A percentile compares a stretch with the other conserved stretches of the same genome.
These are phyloP conservation scores for Coregonus clupeaformis DNA, from an alignment of 2,113 vertebrate genomes.

Conservation along the genomic window DNA sequence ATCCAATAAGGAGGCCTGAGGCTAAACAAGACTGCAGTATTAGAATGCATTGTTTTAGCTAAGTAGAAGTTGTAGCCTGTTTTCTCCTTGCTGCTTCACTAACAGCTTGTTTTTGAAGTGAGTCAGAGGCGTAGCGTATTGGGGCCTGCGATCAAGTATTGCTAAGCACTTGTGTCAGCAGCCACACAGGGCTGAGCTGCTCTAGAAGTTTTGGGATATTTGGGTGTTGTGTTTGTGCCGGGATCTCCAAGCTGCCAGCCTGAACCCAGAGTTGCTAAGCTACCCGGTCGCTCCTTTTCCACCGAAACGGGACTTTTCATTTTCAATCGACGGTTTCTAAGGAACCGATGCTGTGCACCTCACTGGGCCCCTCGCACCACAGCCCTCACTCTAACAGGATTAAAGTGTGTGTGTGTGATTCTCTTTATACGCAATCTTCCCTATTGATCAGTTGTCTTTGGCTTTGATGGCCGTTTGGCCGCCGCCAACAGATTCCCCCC, in stretches of 20 bases:
- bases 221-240: slow-evolving; percentile 1
- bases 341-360: slow-evolving; percentile 8
- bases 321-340: slow-evolving; percentile 28
- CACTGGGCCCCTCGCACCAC: not conserved
- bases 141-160: not conserved
- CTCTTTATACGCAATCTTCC: too few relatives aligned
- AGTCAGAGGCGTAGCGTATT: not conserved
- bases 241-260: slow-evolving; percentile 7
- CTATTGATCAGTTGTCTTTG: slow-evolving; percentile 23
- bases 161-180: not conserved
- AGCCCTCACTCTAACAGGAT: not conserved
- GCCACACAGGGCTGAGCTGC: not conserved
- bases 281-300: slow-evolving; percentile 20
- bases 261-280: slow-evolving; percentile 15
- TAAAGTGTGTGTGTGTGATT: too few relatives aligned
- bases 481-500: slow-evolving; percentile 8
- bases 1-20: not conserved
- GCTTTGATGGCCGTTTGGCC: not conserved
- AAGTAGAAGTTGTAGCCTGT: not conserved
- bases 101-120: not conserved
- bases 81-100: not conserved
- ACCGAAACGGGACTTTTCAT: slow-evolving; percentile 27
- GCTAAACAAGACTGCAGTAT: not conserved
- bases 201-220: slow-evolving; percentile 10
- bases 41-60: not conserved